Percentiles rank a stretch among this genome's conserved stretches.
Conservation (phyloP, 2,888 invertebrate genomes). For the Monopis laevigella region DNA sequence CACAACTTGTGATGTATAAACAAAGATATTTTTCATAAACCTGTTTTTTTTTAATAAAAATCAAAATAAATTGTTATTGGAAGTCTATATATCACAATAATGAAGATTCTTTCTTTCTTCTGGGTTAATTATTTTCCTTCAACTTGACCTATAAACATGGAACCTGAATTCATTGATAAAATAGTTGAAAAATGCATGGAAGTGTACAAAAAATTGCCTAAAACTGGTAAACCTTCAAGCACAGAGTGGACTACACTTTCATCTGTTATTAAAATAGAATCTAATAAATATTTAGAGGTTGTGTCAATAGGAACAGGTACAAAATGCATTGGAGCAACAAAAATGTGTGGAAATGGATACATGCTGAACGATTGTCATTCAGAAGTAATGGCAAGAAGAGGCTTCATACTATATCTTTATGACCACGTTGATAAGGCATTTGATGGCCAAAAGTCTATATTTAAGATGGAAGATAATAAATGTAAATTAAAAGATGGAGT, state of each 20-base stretch:
- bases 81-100: too few species aligned
- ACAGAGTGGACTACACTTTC: conserved; percentile 88
- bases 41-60: too few species aligned
- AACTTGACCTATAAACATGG: not conserved
- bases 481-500: conserved; percentile 66
- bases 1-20: too few species aligned
- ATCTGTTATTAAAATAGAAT: conserved; percentile 66
- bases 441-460: conserved; percentile 36
- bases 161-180: conserved; percentile 38
- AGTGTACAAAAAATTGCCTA: conserved; percentile 71
- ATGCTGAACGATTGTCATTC: conserved; percentile 92
- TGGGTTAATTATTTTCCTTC: too few species aligned
- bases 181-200: conserved; percentile 69
- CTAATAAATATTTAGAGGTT: conserved; percentile 60
- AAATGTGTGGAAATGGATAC: conserved; percentile 72
- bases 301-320: conserved; percentile 91
- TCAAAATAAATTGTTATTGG: too few species aligned
- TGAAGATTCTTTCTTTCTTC: too few species aligned
- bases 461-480: conserved; percentile 28
- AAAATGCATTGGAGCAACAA: conserved; percentile 83
- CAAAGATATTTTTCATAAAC: too few species aligned
- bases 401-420: conserved; percentile 81
- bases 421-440: conserved; percentile 62
- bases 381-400: conserved; percentile 86
- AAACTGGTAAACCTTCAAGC: conserved; percentile 80